Evolutionary conservation across 2,888 invertebrate species (phyloP), one percentile per base, ranked within the genome.

Genomic region (Zonitis immaculata): DNA sequence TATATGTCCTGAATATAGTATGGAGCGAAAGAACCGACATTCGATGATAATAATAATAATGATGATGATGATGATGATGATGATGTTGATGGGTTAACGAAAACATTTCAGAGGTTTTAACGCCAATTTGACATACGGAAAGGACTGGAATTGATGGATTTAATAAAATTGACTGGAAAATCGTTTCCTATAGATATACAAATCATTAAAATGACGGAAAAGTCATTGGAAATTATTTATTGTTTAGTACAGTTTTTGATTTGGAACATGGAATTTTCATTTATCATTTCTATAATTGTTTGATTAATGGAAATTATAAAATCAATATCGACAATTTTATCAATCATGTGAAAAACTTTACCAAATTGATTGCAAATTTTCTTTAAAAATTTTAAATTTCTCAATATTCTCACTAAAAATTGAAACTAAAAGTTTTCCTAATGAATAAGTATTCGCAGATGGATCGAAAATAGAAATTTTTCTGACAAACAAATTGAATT

Each of bases 1-100:
- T 63, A 63, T 65, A 63, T 62, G 63, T 47, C 59, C 52, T 53
- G 62, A 61, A 66, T 66, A 58, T 59, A 53, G 54, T 47, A 51
- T 49, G 44, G 51, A 42, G 46, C 30, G 26, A 47, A 48, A 48
- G 27, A 44, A 44, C 27, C 14, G 14, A 35, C 35, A 35, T 35
- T 18, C 1, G 3, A 35, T 16, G 35, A 35, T 16, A 18, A 35
- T 35, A 3, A 35, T 16, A 8, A 18, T 35, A 18, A 35, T 35
- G 35, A 9, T 35, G 35, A 35, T 35, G 16, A 16, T 18, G 9
- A 30, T 12, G 14, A 12, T 30, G 30, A 12, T 27, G 27, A 12
- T 30, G 30, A 30, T 30, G 32, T n/a, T 32, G 32, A 32, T 14
- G 32, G 32, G 32, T 32, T 32, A 14, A 18, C 9, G 35, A 44